Evolutionary conservation across 2,888 invertebrate species (phyloP), one percentile per base, ranked within the genome.

Genomic region (Panopea generosa): DNA sequence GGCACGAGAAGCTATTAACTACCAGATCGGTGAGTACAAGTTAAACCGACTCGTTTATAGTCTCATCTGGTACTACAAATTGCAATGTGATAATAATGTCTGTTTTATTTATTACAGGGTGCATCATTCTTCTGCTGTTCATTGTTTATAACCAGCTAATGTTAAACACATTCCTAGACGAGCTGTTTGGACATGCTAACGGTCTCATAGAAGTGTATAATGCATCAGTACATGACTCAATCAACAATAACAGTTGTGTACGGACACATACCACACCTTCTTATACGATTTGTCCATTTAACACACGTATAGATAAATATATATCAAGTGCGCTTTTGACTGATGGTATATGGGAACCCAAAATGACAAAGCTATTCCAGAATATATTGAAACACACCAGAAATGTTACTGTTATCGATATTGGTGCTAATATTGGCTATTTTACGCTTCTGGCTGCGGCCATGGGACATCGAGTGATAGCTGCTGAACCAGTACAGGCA

Each of bases 391-490:
- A 33, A 9, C 68, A 63, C 14, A 80, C 79, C 60, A 82, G 82
- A 3, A 77, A 83, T 26, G 77, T 87, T 27, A 74, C 76, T 11
- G 80, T 91, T 0, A 77, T 92, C 2, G 91, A 92, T 71, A 76
- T 91, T 2, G 92, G 92, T 0, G 91, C 91, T 27, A 90, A 92
- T 63, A 85, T 92, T 29, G 92, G 92, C 3, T 87, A 87, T 65
- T 90, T 89, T 81, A 87, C 85, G 50, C 77, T 92, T 9, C 71
- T 90, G 45, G 89, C 90, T 0, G 89, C 90, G 7, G 74, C 82
- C 20, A 76, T 89, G 79, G 89, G 89, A 2, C 89, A 85, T 50
- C 49, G 76, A 2, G 91, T 90, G 3, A 76, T 92, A 11, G 90
- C 91, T 7, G 86, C 91, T n/a, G 92, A 92, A 68, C 91, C 92